Evolutionary conservation across 2,888 invertebrate genomes (phyloP).

Genomic region (Galeopsomyia nigrocyanea): DNA sequence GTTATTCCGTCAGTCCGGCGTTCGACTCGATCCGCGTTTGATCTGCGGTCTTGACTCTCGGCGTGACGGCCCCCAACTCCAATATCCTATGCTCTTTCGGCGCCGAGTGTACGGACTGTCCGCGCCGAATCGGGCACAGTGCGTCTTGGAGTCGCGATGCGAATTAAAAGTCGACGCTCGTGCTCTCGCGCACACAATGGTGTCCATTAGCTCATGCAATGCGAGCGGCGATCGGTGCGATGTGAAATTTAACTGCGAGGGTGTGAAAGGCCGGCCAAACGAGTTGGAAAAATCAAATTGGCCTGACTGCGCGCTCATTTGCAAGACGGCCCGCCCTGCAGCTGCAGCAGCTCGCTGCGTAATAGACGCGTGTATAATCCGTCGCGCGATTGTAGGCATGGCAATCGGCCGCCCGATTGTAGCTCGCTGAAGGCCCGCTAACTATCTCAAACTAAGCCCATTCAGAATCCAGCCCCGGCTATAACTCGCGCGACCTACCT

Average conservation of each 20-base stretch:
- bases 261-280: slow-evolving; percentile 33
- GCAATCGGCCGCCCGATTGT: slow-evolving; percentile 68
- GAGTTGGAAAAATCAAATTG: slow-evolving; percentile 36
- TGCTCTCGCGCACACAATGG: slow-evolving; percentile 32
- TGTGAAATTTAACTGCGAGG: slow-evolving; percentile 13
- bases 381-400: slow-evolving; percentile 66
- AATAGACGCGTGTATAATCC: slow-evolving; percentile 67
- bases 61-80: slow-evolving; percentile 43
- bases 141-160: neutral
- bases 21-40: slow-evolving; percentile 56
- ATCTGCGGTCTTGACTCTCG: slow-evolving; percentile 56
- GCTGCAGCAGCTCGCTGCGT: slow-evolving; percentile 60
- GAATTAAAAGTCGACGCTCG: slow-evolving; percentile 29
- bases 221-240: neutral
- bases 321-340: slow-evolving; percentile 43
- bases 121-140: neutral
- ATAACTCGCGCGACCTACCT: neutral
- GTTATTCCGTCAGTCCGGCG: slow-evolving; percentile 66
- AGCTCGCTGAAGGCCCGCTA: slow-evolving; percentile 67
- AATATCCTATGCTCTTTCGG: slow-evolving; percentile 49
- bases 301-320: slow-evolving; percentile 32
- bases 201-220: slow-evolving; percentile 30
- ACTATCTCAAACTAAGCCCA: slow-evolving; percentile 69
- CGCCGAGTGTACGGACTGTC: neutral
- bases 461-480: slow-evolving; percentile 62